These are phyloP conservation scores for Papilio glaucus DNA, from an alignment of 1,140 invertebrate species.

Conservation along the genomic window DNA sequence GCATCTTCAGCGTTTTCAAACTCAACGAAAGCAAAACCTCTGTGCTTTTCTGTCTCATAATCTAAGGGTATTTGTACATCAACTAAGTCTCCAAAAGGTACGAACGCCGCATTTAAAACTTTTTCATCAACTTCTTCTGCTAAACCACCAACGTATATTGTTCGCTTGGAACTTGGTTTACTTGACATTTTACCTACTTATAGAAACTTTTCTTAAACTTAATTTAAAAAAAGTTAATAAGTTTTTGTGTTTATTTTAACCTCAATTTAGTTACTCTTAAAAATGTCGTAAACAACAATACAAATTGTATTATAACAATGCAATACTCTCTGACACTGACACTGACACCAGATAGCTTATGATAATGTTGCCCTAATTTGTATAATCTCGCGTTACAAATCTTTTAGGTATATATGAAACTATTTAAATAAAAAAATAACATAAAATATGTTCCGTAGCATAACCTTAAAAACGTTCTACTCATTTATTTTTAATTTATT, in stretches of 20 bases:
- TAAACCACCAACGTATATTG: slow-evolving; percentile 94
- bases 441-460: too few species aligned
- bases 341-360: too few species aligned
- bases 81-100: slow-evolving; percentile 98
- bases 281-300: too few species aligned
- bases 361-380: too few species aligned
- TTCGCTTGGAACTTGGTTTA: slow-evolving; percentile 88
- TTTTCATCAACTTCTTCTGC: slow-evolving; percentile 99
- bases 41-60: slow-evolving; percentile 98
- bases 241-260: background rate
- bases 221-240: background rate
- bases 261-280: background rate
- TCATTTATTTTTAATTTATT: too few species aligned
- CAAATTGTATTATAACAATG: too few species aligned
- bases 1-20: slow-evolving; percentile 98
- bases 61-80: slow-evolving; percentile 99
- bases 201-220: background rate
- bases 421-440: too few species aligned
- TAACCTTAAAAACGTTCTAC: too few species aligned
- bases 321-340: too few species aligned
- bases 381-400: too few species aligned
- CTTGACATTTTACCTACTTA: slow-evolving; percentile 63
- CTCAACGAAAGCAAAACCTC: slow-evolving; percentile 99
- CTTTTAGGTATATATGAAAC: too few species aligned
- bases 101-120: slow-evolving; percentile 97